Evolutionary conservation across 1,140 invertebrate species (phyloP).

Genomic region (Lycorma delicatula): DNA sequence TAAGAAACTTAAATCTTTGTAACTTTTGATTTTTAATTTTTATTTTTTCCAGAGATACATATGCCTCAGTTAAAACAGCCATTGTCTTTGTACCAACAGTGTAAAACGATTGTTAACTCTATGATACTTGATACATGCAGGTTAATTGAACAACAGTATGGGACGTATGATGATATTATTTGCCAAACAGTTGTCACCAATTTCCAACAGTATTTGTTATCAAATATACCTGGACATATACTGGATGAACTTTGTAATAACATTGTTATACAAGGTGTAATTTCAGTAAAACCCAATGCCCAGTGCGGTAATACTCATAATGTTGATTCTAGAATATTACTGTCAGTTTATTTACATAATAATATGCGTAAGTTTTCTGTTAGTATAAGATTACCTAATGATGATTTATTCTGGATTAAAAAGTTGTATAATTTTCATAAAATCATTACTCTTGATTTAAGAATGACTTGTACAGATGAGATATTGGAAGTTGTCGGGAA

Average conservation of each 20-base stretch:
- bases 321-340: neutral
- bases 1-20: too few species aligned
- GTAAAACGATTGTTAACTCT: too few species aligned
- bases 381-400: neutral
- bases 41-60: too few species aligned
- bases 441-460: slow-evolving; percentile 41
- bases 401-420: slow-evolving; percentile 36
- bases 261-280: neutral
- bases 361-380: neutral
- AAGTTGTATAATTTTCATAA: slow-evolving; percentile 36
- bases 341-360: neutral
- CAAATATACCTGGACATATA: neutral
- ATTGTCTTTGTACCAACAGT: too few species aligned
- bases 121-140: too few species aligned
- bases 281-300: neutral
- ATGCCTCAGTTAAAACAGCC: too few species aligned
- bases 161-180: neutral
- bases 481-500: slow-evolving; percentile 42
- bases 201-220: neutral
- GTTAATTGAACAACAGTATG: neutral
- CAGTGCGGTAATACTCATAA: too few species aligned
- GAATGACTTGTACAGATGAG: slow-evolving; percentile 45
- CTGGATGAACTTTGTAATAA: neutral
- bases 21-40: too few species aligned
- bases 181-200: neutral